phyloP scores from a whole-genome alignment of 2,888 invertebrate genomes.

The Melanostoma mellinum region DNA sequence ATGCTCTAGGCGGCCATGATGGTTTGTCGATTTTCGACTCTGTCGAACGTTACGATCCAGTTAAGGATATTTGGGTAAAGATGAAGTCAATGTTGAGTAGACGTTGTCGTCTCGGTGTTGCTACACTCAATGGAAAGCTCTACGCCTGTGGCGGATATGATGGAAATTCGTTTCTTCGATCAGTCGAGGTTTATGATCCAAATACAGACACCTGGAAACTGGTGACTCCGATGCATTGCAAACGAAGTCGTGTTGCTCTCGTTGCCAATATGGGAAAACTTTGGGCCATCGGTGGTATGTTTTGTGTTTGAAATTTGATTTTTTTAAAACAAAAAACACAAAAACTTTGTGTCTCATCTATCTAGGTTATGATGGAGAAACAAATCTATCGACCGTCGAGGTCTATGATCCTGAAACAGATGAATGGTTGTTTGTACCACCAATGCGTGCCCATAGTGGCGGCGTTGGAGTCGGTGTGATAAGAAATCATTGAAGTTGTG shows the following conservation, averaged over 20 bases:
- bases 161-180: constrained; percentile 90
- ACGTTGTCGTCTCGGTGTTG: constrained; percentile 92
- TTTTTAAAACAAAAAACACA: background rate
- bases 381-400: constrained; percentile 92
- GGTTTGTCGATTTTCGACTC: constrained; percentile 94
- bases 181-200: constrained; percentile 92
- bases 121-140: constrained; percentile 90
- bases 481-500: constrained; percentile 82
- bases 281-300: constrained; percentile 89
- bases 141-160: constrained; percentile 94
- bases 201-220: constrained; percentile 89
- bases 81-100: constrained; percentile 91
- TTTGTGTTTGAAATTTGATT: background rate
- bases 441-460: constrained; percentile 94
- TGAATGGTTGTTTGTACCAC: constrained; percentile 88
- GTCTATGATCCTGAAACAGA: constrained; percentile 89
- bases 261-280: constrained; percentile 92
- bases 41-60: constrained; percentile 91
- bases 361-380: constrained; percentile 87
- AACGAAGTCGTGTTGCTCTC: constrained; percentile 90
- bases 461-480: constrained; percentile 95
- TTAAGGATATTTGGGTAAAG: constrained; percentile 87
- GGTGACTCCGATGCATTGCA: constrained; percentile 91
- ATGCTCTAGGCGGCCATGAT: constrained; percentile 93
- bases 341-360: background rate